These are phyloP conservation scores for Tryphoninae sp. DNA, from an alignment of 2,888 invertebrate genomes.

Conservation along the genomic window DNA sequence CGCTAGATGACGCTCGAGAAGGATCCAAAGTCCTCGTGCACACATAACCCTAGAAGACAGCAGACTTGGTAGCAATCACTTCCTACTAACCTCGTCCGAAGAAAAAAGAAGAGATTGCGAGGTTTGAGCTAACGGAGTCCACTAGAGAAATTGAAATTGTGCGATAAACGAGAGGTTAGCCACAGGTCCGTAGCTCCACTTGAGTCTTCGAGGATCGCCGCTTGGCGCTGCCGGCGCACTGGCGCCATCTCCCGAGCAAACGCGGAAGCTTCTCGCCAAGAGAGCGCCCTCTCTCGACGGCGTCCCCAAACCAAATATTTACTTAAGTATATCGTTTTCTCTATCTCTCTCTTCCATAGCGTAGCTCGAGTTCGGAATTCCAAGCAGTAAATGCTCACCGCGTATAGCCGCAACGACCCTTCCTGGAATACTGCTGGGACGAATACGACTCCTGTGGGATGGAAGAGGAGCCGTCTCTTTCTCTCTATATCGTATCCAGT, in stretches of 20 bases:
- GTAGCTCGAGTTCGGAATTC: conserved; percentile 62
- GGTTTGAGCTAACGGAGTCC: neutral
- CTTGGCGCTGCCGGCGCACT: conserved; percentile 53
- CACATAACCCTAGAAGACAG: neutral
- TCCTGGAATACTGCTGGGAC: conserved; percentile 19
- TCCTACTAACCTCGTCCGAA: neutral
- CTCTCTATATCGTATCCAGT: conserved; percentile 5
- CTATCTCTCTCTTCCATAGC: neutral
- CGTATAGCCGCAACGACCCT: neutral
- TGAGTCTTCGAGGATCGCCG: conserved; percentile 53
- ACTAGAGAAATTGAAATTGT: neutral
- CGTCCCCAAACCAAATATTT: conserved; percentile 58
- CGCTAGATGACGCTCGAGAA: conserved; percentile 3
- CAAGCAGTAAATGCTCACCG: conserved; percentile 60
- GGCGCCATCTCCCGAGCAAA: conserved; percentile 14
- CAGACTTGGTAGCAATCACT: neutral
- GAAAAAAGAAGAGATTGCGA: neutral
- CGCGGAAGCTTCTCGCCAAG: neutral
- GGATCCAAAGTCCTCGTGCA: too few relatives aligned
- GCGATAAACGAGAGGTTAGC: conserved; percentile 30
- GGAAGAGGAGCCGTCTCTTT: conserved; percentile 20
- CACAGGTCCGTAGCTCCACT: conserved; percentile 51
- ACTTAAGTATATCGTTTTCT: conserved; percentile 60
- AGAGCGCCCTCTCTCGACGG: conserved; percentile 5
- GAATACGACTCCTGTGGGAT: conserved; percentile 54